Evolutionary conservation across 2,888 invertebrate genomes (phyloP).

Genomic region (Ptilodon capucinus): DNA sequence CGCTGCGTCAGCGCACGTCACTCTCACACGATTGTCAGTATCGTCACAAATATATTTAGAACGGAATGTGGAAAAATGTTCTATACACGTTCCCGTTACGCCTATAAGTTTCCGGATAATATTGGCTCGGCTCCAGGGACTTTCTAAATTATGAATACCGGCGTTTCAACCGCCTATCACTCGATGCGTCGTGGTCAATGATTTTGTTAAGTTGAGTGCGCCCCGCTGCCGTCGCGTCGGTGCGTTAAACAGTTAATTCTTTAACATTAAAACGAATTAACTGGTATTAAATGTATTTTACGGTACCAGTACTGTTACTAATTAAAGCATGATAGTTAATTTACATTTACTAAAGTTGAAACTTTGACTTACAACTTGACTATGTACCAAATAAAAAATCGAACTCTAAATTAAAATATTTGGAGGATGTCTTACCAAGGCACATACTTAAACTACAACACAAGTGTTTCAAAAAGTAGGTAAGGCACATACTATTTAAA

Average conservation of each 20-base stretch:
- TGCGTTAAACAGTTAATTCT: not conserved
- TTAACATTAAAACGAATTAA: not conserved
- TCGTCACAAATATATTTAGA: slow-evolving; percentile 76
- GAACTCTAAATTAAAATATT: no score
- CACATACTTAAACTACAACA: not conserved
- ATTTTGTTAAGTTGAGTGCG: slow-evolving; percentile 4
- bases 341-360: not conserved
- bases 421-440: no score
- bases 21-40: slow-evolving; percentile 36
- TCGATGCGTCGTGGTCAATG: slow-evolving; percentile 11
- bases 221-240: no score
- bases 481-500: no score
- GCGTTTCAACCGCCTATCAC: slow-evolving; percentile 20
- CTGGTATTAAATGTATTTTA: not conserved
- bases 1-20: slow-evolving; percentile 68
- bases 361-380: not conserved
- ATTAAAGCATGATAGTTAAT: no score
- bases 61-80: slow-evolving; percentile 65
- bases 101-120: slow-evolving; percentile 65
- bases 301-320: not conserved
- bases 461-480: no score
- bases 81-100: slow-evolving; percentile 46
- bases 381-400: not conserved
- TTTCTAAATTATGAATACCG: slow-evolving; percentile 40
- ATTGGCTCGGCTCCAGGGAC: slow-evolving; percentile 57